These are phyloP conservation scores for Polietes domitor DNA, from an alignment of 2,888 invertebrate species.

Conservation along the genomic window DNA sequence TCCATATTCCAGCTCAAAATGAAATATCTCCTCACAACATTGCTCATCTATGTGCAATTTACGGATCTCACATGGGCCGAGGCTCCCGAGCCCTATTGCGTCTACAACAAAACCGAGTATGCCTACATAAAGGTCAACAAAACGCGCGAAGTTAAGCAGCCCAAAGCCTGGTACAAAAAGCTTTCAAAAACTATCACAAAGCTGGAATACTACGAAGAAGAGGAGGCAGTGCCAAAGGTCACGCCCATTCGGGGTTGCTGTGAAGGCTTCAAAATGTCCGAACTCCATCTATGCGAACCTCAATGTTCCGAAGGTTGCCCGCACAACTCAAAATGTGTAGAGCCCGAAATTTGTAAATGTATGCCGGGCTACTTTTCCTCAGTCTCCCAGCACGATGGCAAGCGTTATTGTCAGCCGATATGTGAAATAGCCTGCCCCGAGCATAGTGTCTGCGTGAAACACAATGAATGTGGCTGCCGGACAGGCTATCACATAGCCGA, in stretches of 20 bases:
- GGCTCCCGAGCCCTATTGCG: conserved; percentile 35
- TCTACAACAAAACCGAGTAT: conserved; percentile 41
- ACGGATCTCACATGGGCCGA: not conserved
- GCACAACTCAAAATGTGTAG: conserved; percentile 72
- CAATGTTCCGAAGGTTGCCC: conserved; percentile 72
- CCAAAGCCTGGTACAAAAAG: conserved; percentile 58
- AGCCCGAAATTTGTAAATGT: conserved; percentile 74
- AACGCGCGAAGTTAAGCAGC: conserved; percentile 66
- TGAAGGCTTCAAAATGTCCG: conserved; percentile 70
- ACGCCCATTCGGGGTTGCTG: conserved; percentile 71
- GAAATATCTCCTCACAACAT: not conserved
- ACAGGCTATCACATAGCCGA: conserved; percentile 65
- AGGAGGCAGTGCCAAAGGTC: conserved; percentile 67
- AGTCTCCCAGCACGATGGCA: conserved; percentile 66
- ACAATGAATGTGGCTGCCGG: conserved; percentile 73
- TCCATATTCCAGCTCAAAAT: conserved; percentile 32
- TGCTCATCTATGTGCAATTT: conserved; percentile 19
- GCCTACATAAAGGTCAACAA: conserved; percentile 69
- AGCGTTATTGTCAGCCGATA: conserved; percentile 74
- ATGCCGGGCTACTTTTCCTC: conserved; percentile 71
- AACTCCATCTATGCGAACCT: conserved; percentile 72
- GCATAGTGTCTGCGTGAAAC: conserved; percentile 71
- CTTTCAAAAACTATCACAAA: conserved; percentile 68
- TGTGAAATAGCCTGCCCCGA: conserved; percentile 69
- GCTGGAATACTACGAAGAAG: conserved; percentile 68